A percentile compares a stretch with the other conserved stretches of the same genome.
Evolutionary conservation across 1,140 invertebrate genomes (phyloP).

Genomic region (Platorchestia sp.): DNA sequence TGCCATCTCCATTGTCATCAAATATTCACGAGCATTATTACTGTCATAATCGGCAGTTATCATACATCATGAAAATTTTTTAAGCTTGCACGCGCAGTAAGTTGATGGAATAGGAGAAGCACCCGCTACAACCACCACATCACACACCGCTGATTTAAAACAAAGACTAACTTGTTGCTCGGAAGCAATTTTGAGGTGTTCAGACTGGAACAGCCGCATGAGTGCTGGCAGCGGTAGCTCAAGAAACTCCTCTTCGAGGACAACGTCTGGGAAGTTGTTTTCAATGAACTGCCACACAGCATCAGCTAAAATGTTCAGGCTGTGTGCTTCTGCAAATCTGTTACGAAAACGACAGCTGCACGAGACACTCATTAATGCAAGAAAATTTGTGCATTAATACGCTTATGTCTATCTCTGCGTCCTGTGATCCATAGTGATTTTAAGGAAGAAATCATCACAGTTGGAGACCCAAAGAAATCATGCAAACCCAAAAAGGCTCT

Average conservation of each 20-base stretch:
- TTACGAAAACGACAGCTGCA: not conserved
- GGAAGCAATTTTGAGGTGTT: slow-evolving; percentile 84
- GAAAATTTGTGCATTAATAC: too few species aligned
- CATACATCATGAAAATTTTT: too few species aligned
- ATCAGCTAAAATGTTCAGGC: slow-evolving; percentile 84
- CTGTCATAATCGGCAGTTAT: too few species aligned
- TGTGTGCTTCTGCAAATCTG: slow-evolving; percentile 93
- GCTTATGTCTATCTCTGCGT: too few species aligned
- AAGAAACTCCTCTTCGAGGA: slow-evolving; percentile 86
- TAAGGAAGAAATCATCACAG: not conserved
- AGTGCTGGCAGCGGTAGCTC: slow-evolving; percentile 87
- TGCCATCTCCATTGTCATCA: too few species aligned
- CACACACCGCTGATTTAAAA: not conserved
- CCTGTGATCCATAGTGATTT: not conserved
- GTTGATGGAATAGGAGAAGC: too few species aligned
- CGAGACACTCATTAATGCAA: too few species aligned
- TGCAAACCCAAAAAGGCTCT: too few species aligned
- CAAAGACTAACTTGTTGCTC: not conserved
- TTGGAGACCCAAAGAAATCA: too few species aligned
- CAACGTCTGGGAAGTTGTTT: slow-evolving; percentile 87
- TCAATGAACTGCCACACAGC: slow-evolving; percentile 88
- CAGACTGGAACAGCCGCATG: slow-evolving; percentile 85
- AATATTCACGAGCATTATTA: too few species aligned
- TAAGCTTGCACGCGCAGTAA: too few species aligned
- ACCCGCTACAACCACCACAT: too few species aligned